Evolutionary conservation across 2,888 invertebrate genomes (phyloP), one percentile per base, ranked within the genome.

Genomic region (Aromia moschata): DNA sequence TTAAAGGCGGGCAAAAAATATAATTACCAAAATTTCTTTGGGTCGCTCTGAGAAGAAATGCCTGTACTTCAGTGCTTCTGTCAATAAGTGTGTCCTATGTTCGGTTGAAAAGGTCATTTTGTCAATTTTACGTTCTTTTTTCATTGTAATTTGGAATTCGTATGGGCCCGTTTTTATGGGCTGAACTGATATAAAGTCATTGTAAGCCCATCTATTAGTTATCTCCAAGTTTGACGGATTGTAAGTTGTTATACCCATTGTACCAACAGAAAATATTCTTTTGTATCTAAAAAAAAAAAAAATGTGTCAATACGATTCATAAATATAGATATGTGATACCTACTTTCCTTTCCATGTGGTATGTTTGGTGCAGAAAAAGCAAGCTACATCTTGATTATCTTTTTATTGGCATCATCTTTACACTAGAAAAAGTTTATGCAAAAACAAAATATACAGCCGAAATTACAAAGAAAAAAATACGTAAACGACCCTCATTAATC

Each of bases 311-410:
- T 41, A 56, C 14, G 31, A 45, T 12, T 20, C 10, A 36, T 58
- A 37, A 11, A 40, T 18, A 36, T 10, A 11, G 16, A 40, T 18
- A 4, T 12, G 14, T 40, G 30, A 11, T 56, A 82, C 88, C 85
- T 82, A 93, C 91, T 94, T 98, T 80, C 98, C 99, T 82, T 96
- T 98, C 98, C 98, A 99, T 17, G 93, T 96, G 12, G 93, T 96
- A 81, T 97, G 96, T 83, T 99, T 99, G 30, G 94, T 96, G 77
- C 98, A 96, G 77, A 95, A 89, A 83, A 95, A 99, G 79, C 98
- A 97, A 69, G 95, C 93, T 79, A 97, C 87, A 88, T 99, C 98
- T 77, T 92, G 89, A 84, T 97, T 98, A 82, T 96, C 95, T 83
- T 92, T n/a, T 91, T 79, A 93, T 83, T 70, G 89, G 89, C 85